Evolutionary conservation across 2,113 vertebrate species (phyloP).

Genomic region (Anguilla japonica): DNA sequence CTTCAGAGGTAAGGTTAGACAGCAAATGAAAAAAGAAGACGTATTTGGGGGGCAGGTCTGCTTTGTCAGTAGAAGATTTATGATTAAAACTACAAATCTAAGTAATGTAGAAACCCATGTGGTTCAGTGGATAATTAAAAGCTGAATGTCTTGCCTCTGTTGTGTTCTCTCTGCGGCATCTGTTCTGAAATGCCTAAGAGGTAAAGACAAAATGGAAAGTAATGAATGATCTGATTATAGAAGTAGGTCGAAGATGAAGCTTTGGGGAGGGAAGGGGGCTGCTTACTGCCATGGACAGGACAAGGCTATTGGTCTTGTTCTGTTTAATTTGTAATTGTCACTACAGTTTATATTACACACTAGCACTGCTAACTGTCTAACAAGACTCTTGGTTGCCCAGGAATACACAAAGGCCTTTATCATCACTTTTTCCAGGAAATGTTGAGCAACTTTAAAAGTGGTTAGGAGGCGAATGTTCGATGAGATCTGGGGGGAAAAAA

Average conservation of each 20-base stretch:
- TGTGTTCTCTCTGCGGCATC: background rate
- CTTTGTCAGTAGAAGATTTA: background rate
- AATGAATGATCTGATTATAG: slow-evolving; percentile 44
- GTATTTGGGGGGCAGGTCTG: background rate
- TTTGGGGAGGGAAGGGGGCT: slow-evolving; percentile 29
- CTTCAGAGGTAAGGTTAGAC: slow-evolving; percentile 67
- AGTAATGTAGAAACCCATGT: background rate
- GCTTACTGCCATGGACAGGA: slow-evolving; percentile 28
- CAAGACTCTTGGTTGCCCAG: background rate
- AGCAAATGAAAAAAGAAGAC: background rate
- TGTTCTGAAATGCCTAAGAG: slow-evolving; percentile 8
- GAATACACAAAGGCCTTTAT: background rate
- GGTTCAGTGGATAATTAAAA: background rate
- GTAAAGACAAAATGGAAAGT: background rate
- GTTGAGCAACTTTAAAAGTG: background rate
- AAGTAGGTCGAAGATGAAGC: slow-evolving; percentile 50
- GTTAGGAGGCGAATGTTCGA: slow-evolving; percentile 8
- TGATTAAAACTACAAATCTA: background rate
- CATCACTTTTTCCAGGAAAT: slow-evolving; percentile 4
- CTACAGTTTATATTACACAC: slow-evolving; percentile 17
- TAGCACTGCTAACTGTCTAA: slow-evolving; percentile 15
- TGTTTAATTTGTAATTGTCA: slow-evolving; percentile 26
- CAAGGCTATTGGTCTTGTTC: background rate
- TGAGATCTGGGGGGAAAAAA: background rate
- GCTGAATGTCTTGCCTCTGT: background rate